Base-by-base conservation (phyloP, 1,140 invertebrate genomes). In the Reticulitermes speratus region DNA sequence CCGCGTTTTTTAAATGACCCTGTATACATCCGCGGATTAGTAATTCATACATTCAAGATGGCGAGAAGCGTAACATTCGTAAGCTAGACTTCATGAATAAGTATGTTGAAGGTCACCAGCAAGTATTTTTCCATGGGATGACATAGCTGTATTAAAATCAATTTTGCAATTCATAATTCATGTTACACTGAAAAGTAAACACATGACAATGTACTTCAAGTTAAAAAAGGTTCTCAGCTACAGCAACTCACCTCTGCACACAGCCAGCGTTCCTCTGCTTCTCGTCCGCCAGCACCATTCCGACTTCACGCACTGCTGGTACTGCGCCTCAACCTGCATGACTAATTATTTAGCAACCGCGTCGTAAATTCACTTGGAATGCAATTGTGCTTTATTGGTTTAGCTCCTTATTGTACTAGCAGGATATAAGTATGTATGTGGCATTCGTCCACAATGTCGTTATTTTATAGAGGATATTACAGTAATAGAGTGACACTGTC, bases 321-420 rank as follows among this genome's bases (percentile, higher is more conserved):
- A 75, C 65, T 75, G 14, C 65, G 65, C 65, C 65, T 75, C 65
- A 30, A 30, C 65, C 25, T 30, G 65, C 65, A 75, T 75, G 65
- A 75, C 65, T 75, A 75, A 75, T 75, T 75, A 75, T 75, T 75
- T 75, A 75, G 65, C 65, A 75, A 14, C 65, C 25, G 65, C 25
- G 65, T 75, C 30, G 14, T 75, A 75, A 75, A 75, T 75, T 75
- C 65, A 14, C 65, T 75, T 75, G 65, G 65, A 75, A 75, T 75
- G 25, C 30, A 75, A 25, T 30, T 25, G n/a, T 30, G n/a, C n/a
- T 75, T 75, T 30, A 75, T 75, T 30, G n/a, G n/a, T 14, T 30
- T 12, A 75, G 65, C 65, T 75, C 9, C n/a, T 3, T 75, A 75
- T 75, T 75, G 65, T 75, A 75, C 65, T 75, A 16, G n/a, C 65